Evolutionary conservation across 2,113 vertebrate species (phyloP).

Genomic region (Dissostichus mawsoni): DNA sequence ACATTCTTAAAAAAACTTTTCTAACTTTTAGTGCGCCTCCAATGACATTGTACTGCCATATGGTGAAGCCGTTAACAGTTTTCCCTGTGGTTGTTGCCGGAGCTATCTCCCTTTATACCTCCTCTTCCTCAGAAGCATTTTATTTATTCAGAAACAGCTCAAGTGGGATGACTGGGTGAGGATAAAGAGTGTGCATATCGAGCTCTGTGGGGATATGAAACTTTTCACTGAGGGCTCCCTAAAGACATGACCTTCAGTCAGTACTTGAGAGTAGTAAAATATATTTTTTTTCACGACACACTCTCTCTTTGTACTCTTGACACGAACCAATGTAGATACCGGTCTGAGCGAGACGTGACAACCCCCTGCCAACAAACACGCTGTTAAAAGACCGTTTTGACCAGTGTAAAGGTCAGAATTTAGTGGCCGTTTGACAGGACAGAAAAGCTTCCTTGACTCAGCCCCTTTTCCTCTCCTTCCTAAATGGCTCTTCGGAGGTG

Average conservation of each 20-base stretch:
- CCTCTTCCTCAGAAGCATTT: conserved; percentile 20
- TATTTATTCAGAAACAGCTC: conserved; percentile 45
- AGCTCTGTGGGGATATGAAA: conserved; percentile 30
- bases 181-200: conserved; percentile 16
- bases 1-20: neutral
- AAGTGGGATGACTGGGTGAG: conserved; percentile 17
- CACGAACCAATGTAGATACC: neutral
- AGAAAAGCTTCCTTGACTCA: conserved; percentile 40
- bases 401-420: conserved; percentile 55
- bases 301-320: neutral
- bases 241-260: conserved; percentile 53
- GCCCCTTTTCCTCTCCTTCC: conserved; percentile 21
- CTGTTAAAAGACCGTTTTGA: conserved; percentile 10
- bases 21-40: conserved; percentile 18
- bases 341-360: conserved; percentile 11
- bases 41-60: conserved; percentile 35
- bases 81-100: conserved; percentile 21
- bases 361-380: neutral
- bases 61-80: conserved; percentile 19
- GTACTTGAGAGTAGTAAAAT: conserved; percentile 13
- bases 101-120: conserved; percentile 11
- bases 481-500: conserved; percentile 62
- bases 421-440: conserved; percentile 53
- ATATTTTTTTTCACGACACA: neutral
- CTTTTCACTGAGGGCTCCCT: conserved; percentile 14